These are phyloP conservation scores for Musca vetustissima DNA, from an alignment of 1,140 invertebrate genomes.

Conservation along the genomic window DNA sequence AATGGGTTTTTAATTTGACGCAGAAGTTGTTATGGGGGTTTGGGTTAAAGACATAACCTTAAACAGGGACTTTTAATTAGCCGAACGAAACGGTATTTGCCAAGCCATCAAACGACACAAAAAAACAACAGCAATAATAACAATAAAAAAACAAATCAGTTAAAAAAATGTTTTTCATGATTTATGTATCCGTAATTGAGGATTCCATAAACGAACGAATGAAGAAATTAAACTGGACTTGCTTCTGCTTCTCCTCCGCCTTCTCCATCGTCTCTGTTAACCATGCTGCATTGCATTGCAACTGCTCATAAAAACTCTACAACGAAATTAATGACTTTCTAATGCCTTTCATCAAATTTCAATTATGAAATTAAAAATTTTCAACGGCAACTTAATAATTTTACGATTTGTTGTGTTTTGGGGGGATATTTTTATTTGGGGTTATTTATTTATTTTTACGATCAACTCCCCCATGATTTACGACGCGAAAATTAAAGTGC, in stretches of 20 bases:
- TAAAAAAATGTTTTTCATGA: conserved; percentile 23
- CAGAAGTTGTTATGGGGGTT: too few relatives aligned
- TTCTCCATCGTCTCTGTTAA: not conserved
- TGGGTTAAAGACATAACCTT: too few relatives aligned
- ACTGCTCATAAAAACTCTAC: not conserved
- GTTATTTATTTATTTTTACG: conserved; percentile 6
- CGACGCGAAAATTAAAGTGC: conserved; percentile 29
- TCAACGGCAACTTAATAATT: conserved; percentile 23
- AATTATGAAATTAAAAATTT: conserved; percentile 24
- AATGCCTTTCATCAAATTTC: conserved; percentile 22
- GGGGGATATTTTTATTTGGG: not conserved
- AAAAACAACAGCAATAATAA: too few relatives aligned
- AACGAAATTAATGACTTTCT: conserved; percentile 9
- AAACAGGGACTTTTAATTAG: too few relatives aligned
- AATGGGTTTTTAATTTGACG: too few relatives aligned
- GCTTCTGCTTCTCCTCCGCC: too few relatives aligned
- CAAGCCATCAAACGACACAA: too few relatives aligned
- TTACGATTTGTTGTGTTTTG: not conserved
- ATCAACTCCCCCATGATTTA: conserved; percentile 25
- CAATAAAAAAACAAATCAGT: too few relatives aligned
- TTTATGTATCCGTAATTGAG: conserved; percentile 28
- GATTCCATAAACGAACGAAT: not conserved
- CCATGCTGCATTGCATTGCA: not conserved
- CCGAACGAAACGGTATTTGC: too few relatives aligned
- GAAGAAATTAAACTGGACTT: not conserved